Evolutionary conservation across 2,797 vertebrate genomes (phyloP).

Genomic region (Lemur catta): DNA sequence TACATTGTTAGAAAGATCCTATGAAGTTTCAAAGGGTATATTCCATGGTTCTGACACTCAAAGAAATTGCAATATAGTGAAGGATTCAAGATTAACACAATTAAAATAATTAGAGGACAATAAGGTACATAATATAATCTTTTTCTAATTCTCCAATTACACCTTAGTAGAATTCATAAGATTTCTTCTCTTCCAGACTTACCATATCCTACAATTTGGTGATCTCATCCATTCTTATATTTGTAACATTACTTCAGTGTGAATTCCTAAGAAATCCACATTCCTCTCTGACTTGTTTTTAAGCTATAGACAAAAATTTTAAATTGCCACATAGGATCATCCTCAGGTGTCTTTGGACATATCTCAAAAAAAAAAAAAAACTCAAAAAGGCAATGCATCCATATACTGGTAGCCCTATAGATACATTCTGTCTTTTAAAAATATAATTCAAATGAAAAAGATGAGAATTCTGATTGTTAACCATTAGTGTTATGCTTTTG

Average conservation of each 20-base stretch:
- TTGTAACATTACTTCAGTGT: background rate
- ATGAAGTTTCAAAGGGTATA: background rate
- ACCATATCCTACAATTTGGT: background rate
- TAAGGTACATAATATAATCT: background rate
- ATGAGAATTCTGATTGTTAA: background rate
- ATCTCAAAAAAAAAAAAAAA: background rate
- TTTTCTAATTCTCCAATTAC: background rate
- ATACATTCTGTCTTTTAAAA: background rate
- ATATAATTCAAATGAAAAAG: background rate
- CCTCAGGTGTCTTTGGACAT: background rate
- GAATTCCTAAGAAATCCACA: background rate
- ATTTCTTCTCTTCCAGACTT: background rate
- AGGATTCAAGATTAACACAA: background rate
- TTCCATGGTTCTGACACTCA: background rate
- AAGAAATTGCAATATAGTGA: background rate
- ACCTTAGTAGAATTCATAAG: background rate
- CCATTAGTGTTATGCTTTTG: background rate
- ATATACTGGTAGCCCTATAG: background rate
- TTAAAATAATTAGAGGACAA: slow-evolving; percentile 1
- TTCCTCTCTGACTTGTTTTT: background rate
- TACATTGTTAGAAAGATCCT: background rate
- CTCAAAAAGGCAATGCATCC: background rate
- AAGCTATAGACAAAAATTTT: background rate
- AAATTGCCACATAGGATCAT: background rate
- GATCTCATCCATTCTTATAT: background rate